Evolutionary conservation across 2,888 invertebrate genomes (phyloP).

Genomic region (Drosophila aldrichi): DNA sequence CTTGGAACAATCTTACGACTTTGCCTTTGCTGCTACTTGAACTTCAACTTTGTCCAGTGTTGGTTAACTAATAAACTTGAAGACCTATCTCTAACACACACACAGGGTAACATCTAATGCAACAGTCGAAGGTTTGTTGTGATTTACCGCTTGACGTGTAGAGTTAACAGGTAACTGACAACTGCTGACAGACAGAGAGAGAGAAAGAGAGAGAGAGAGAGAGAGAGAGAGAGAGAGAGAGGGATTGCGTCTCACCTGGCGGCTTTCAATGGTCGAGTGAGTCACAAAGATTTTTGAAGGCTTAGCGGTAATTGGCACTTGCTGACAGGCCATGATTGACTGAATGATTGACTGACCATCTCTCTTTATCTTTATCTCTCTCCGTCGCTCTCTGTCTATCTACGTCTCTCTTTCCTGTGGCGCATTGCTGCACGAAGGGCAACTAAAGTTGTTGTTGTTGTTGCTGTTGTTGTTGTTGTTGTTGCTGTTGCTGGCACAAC

Average conservation of each 20-base stretch:
- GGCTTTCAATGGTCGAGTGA: slow-evolving; percentile 62
- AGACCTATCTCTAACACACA: not conserved
- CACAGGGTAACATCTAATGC: not conserved
- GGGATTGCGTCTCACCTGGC: slow-evolving; percentile 23
- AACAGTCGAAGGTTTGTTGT: slow-evolving; percentile 12
- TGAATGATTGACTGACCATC: slow-evolving; percentile 4
- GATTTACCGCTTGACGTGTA: slow-evolving; percentile 32
- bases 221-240: not conserved
- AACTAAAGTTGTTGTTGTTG: slow-evolving; percentile 1
- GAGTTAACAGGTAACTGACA: slow-evolving; percentile 27
- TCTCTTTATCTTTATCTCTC: not conserved
- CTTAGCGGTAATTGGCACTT: slow-evolving; percentile 69
- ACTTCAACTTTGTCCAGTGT: slow-evolving; percentile 12
- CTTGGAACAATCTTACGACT: not conserved
- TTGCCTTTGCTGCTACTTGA: not conserved
- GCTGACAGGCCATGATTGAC: slow-evolving; percentile 40
- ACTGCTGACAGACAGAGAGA: slow-evolving; percentile 2
- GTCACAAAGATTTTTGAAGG: slow-evolving; percentile 53
- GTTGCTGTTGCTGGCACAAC: slow-evolving; percentile 12
- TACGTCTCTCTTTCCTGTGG: slow-evolving; percentile 20
- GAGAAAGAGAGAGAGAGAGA: not conserved
- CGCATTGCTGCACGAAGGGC: slow-evolving; percentile 67
- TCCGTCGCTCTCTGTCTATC: not conserved
- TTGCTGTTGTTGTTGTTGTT: slow-evolving; percentile 1
- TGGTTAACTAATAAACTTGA: not conserved